A percentile compares a stretch with the other conserved stretches of the same genome.
Conservation (phyloP, 1,140 invertebrate species). For the Sycophila sp. region DNA sequence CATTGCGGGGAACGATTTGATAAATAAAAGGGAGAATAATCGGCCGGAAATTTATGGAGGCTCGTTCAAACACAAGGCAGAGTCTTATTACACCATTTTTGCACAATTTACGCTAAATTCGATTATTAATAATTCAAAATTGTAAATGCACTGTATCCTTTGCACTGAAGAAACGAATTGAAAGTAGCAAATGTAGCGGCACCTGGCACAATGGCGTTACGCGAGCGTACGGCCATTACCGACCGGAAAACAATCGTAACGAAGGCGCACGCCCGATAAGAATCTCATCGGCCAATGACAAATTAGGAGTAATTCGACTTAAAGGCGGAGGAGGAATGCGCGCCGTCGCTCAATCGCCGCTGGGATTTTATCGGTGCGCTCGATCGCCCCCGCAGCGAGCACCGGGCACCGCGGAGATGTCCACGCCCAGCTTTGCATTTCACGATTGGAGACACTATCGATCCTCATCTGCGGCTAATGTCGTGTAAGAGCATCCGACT, state of each 20-base stretch:
- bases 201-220: no score
- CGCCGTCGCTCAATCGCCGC: slow-evolving; percentile 48
- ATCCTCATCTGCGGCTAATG: slow-evolving; percentile 60
- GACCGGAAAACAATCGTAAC: background rate
- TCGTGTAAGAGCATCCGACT: slow-evolving; percentile 58
- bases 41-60: no score
- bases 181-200: no score
- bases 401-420: slow-evolving; percentile 43
- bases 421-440: slow-evolving; percentile 52
- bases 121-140: no score
- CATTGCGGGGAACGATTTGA: no score
- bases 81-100: no score
- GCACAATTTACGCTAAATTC: no score
- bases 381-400: slow-evolving; percentile 45
- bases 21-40: no score
- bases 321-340: slow-evolving; percentile 42
- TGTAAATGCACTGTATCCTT: no score
- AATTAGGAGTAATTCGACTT: slow-evolving; percentile 46
- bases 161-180: no score
- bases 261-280: background rate
- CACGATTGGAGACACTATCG: slow-evolving; percentile 60
- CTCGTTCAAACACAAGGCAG: no score
- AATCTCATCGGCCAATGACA: slow-evolving; percentile 43
- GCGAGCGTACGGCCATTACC: no score
- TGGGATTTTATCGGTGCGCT: slow-evolving; percentile 41